These are phyloP conservation scores for Saturnia pavonia DNA, from an alignment of 2,888 invertebrate species.

Conservation along the genomic window DNA sequence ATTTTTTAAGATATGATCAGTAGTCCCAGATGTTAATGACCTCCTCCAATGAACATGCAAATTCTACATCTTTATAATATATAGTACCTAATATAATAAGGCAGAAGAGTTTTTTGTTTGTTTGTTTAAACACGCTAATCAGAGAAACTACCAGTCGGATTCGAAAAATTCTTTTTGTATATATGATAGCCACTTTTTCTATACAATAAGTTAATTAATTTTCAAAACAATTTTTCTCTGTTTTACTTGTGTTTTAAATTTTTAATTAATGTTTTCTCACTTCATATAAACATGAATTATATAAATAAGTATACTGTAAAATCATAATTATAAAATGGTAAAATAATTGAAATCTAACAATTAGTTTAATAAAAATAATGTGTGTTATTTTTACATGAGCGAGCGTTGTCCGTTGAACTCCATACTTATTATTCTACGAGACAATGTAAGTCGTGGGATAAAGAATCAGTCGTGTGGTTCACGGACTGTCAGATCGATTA, in stretches of 20 bases:
- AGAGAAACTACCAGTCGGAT: too few relatives aligned
- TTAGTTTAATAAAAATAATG: background rate
- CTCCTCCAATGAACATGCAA: too few relatives aligned
- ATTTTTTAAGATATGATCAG: too few relatives aligned
- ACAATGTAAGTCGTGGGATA: constrained; percentile 47
- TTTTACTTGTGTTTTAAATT: background rate
- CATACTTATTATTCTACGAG: constrained; percentile 47
- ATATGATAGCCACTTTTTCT: background rate
- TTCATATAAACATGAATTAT: background rate
- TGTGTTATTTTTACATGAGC: constrained; percentile 18
- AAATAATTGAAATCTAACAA: constrained; percentile 8
- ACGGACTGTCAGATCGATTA: constrained; percentile 20
- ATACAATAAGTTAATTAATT: background rate
- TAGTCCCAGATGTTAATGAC: too few relatives aligned
- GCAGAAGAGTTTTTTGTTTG: too few relatives aligned
- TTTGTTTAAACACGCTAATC: too few relatives aligned
- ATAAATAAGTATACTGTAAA: background rate
- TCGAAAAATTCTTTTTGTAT: background rate
- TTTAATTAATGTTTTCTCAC: background rate
- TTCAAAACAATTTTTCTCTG: background rate
- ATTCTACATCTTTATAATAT: too few relatives aligned
- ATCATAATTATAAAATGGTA: background rate
- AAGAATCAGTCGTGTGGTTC: constrained; percentile 41
- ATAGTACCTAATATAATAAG: too few relatives aligned
- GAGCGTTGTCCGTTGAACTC: constrained; percentile 49